phyloP scores from a whole-genome alignment of 2,888 invertebrate species.

The Limnephilus rhombicus region DNA sequence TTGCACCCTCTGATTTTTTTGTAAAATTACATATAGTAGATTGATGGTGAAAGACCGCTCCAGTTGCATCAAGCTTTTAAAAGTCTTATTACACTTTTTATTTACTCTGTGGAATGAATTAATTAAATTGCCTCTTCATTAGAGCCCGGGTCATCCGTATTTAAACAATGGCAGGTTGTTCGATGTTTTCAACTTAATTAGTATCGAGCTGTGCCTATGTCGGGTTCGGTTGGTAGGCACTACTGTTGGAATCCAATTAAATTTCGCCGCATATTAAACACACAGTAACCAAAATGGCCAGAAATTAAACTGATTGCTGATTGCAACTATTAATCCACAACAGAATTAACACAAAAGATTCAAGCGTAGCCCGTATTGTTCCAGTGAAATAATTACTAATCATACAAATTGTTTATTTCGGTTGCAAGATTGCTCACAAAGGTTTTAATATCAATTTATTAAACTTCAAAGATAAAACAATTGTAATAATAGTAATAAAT shows the following conservation, averaged over 20 bases:
- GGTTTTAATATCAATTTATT: not conserved
- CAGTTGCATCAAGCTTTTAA: not conserved
- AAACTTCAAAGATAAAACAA: not conserved
- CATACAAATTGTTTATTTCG: not conserved
- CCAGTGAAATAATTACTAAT: not conserved
- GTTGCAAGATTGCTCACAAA: not conserved
- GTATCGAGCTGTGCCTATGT: slow-evolving; percentile 14
- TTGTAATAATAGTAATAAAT: not conserved
- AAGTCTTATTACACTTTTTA: not conserved
- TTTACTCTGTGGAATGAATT: not conserved
- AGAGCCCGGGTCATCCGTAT: not conserved
- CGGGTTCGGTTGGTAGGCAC: not conserved
- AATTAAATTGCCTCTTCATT: slow-evolving; percentile 3
- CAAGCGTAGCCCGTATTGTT: not conserved
- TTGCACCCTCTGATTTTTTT: too few species aligned
- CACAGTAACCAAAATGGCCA: not conserved
- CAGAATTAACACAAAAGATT: slow-evolving; percentile 13
- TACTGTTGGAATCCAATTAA: slow-evolving; percentile 30
- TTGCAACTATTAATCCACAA: slow-evolving; percentile 32
- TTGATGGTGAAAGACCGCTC: not conserved
- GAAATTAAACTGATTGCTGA: slow-evolving; percentile 23
- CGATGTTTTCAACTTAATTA: slow-evolving; percentile 29
- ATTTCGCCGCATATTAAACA: slow-evolving; percentile 32
- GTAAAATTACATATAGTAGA: not conserved
- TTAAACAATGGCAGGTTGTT: not conserved